phyloP scores from a whole-genome alignment of 1,140 invertebrate genomes.

The Sarcophaga peregrina region DNA sequence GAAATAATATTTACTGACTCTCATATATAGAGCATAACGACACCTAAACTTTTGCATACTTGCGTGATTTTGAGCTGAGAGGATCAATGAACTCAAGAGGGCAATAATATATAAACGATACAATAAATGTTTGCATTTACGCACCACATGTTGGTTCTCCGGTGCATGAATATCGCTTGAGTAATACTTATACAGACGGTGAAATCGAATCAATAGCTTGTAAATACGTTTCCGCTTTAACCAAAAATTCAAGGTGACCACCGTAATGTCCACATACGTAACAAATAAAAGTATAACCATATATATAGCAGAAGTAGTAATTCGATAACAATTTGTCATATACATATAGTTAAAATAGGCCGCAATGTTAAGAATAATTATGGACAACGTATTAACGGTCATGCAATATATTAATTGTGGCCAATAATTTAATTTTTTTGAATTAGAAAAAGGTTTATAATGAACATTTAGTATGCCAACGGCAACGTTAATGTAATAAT shows the following conservation, averaged over 20 bases:
- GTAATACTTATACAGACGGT: background rate
- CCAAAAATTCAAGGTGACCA: background rate
- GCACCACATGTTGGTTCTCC: background rate
- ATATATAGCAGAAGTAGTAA: too few relatives aligned
- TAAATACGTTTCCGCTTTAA: background rate
- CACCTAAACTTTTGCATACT: too few relatives aligned
- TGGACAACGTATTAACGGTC: background rate
- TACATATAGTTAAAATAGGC: background rate
- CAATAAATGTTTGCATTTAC: background rate
- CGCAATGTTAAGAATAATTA: background rate
- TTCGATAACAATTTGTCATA: too few relatives aligned
- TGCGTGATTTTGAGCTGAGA: too few relatives aligned
- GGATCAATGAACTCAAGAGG: too few relatives aligned
- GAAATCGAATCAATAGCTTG: background rate
- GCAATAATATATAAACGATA: too few relatives aligned
- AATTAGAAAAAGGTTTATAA: background rate
- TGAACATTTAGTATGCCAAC: background rate
- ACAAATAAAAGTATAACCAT: background rate
- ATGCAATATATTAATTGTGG: background rate
- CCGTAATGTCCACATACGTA: background rate
- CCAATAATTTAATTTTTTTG: background rate
- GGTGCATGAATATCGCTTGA: background rate
- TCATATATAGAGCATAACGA: too few relatives aligned
- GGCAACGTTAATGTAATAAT: background rate
- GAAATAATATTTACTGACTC: too few relatives aligned